phyloP scores from a whole-genome alignment of 2,888 invertebrate species.

The Zhuqinia jingwanae region DNA sequence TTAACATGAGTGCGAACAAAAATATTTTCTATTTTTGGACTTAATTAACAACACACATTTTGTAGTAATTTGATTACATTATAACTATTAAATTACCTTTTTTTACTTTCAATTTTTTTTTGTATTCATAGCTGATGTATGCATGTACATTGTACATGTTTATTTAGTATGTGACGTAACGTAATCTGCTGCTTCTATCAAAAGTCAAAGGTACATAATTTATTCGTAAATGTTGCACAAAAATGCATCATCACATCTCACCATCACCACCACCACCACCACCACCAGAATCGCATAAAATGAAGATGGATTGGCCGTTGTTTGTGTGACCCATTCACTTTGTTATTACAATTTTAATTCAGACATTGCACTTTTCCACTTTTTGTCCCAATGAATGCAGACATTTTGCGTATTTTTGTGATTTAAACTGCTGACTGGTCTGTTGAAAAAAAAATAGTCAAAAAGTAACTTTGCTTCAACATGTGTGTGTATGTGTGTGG shows the following conservation, averaged over 20 bases:
- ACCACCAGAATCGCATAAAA: no score
- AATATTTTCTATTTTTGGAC: not conserved
- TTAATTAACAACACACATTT: constrained; percentile 30
- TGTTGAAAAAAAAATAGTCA: not conserved
- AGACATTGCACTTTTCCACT: not conserved
- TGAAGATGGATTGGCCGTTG: no score
- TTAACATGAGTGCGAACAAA: not conserved
- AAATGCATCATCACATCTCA: no score
- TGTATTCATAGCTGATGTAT: no score
- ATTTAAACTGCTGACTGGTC: no score
- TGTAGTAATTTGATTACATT: constrained; percentile 43
- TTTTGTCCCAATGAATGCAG: not conserved
- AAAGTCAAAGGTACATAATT: no score
- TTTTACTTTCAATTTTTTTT: not conserved
- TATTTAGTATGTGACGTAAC: no score
- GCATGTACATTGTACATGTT: no score
- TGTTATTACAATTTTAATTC: not conserved
- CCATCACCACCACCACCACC: no score
- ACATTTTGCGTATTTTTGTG: no score
- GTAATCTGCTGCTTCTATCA: no score
- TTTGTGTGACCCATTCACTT: not conserved
- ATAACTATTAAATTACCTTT: constrained; percentile 11
- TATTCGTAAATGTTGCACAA: no score
- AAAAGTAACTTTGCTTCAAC: not conserved
- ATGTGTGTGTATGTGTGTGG: not conserved